phyloP scores from a whole-genome alignment of 1,140 invertebrate species.

The Nymphalis io region DNA sequence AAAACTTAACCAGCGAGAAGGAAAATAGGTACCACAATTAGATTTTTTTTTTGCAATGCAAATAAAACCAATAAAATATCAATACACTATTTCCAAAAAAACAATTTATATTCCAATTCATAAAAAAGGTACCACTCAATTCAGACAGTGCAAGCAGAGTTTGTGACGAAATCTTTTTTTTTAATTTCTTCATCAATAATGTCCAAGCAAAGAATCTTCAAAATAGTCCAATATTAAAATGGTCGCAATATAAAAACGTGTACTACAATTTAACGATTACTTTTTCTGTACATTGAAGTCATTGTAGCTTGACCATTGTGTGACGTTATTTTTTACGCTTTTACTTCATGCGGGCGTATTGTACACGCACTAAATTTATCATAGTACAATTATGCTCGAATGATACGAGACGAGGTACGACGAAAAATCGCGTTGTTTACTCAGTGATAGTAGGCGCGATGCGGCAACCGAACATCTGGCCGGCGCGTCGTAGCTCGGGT shows the following conservation, averaged over 20 bases:
- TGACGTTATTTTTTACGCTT: slow-evolving; percentile 8
- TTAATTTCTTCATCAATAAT: background rate
- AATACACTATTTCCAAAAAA: background rate
- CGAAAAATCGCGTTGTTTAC: slow-evolving; percentile 41
- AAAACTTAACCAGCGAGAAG: too few species aligned
- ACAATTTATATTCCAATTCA: background rate
- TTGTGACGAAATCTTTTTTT: background rate
- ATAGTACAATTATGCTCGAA: slow-evolving; percentile 4
- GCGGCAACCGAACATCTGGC: slow-evolving; percentile 36
- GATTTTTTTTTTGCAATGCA: too few species aligned
- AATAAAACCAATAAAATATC: background rate
- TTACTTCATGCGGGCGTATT: slow-evolving; percentile 10
- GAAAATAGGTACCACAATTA: too few species aligned
- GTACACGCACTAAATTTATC: slow-evolving; percentile 7
- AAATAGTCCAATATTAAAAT: background rate
- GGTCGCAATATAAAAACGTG: background rate
- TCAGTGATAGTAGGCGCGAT: slow-evolving; percentile 24
- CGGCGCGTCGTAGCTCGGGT: slow-evolving; percentile 27
- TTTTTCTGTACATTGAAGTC: background rate
- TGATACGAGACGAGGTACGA: slow-evolving; percentile 1
- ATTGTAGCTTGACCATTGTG: slow-evolving; percentile 11
- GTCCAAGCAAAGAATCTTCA: background rate
- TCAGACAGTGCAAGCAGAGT: background rate
- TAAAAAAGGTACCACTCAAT: background rate
- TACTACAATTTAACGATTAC: background rate